A percentile compares a stretch with the other conserved stretches of the same genome.
phyloP scores from a whole-genome alignment of 2,113 vertebrate species.

The Dipodomys stephensi region DNA sequence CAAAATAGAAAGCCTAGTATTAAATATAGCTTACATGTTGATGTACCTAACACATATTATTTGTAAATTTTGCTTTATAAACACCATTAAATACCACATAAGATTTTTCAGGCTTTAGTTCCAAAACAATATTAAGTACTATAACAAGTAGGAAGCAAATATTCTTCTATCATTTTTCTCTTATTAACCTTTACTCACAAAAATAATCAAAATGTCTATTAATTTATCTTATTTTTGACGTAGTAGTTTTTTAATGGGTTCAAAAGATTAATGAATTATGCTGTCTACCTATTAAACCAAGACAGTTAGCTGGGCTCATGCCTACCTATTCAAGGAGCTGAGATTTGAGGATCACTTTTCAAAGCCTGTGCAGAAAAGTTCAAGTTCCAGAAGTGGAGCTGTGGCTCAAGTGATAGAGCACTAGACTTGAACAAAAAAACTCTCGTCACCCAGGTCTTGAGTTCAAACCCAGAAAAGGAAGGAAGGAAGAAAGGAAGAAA shows the following conservation, averaged over 20 bases:
- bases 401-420: too few relatives aligned
- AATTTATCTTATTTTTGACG: background rate
- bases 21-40: background rate
- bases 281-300: slow-evolving; percentile 12
- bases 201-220: slow-evolving; percentile 54
- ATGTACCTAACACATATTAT: background rate
- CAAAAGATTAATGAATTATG: slow-evolving; percentile 25
- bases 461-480: too few relatives aligned
- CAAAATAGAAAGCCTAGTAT: slow-evolving; percentile 9
- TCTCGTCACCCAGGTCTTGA: too few relatives aligned
- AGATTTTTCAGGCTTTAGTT: background rate
- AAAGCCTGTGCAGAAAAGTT: too few relatives aligned
- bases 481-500: too few relatives aligned
- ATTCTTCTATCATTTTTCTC: background rate
- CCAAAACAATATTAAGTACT: slow-evolving; percentile 32
- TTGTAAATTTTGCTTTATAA: slow-evolving; percentile 33
- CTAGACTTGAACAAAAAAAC: too few relatives aligned
- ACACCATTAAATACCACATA: background rate
- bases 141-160: slow-evolving; percentile 20
- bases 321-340: too few relatives aligned
- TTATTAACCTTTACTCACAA: slow-evolving; percentile 28
- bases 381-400: too few relatives aligned
- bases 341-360: too few relatives aligned
- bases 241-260: background rate
- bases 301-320: slow-evolving; percentile 36